Percentiles rank a stretch among this genome's conserved stretches.
Evolutionary conservation across 2,888 invertebrate species (phyloP).

Genomic region (Laspeyria flexula): DNA sequence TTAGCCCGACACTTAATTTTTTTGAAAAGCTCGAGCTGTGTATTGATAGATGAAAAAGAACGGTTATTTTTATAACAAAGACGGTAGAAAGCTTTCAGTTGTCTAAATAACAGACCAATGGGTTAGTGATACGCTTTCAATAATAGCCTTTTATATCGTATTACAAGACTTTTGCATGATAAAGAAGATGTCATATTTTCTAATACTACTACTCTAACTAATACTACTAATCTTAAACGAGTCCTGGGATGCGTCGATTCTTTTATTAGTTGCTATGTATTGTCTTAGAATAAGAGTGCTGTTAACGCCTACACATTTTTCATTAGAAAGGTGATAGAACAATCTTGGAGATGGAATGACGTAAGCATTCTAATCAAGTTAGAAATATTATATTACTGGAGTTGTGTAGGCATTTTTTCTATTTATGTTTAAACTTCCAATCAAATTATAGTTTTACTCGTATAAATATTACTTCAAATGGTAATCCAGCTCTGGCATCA

Average conservation of each 20-base stretch:
- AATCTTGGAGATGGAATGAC: conserved; percentile 10
- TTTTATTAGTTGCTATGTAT: conserved; percentile 16
- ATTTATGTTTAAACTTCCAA: too few species aligned
- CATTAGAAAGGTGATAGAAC: conserved; percentile 19
- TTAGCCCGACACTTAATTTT: too few species aligned
- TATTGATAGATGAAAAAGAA: conserved; percentile 13
- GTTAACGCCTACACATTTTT: conserved; percentile 14
- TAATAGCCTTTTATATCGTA: conserved; percentile 33
- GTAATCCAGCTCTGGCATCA: too few species aligned
- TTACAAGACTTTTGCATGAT: conserved; percentile 30
- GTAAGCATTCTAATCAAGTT: conserved; percentile 10
- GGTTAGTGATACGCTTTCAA: conserved; percentile 22
- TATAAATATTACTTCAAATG: too few species aligned
- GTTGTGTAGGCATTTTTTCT: too few species aligned
- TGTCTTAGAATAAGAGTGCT: conserved; percentile 8
- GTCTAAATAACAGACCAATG: conserved; percentile 39
- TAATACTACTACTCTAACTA: conserved; percentile 37
- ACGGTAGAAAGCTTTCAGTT: conserved; percentile 27
- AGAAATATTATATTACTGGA: conserved; percentile 8
- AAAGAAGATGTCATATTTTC: conserved; percentile 35
- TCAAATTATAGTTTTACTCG: too few species aligned
- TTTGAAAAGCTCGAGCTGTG: too few species aligned
- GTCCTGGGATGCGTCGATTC: not conserved
- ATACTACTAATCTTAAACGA: too few species aligned
- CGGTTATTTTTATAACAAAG: conserved; percentile 24